A percentile compares a stretch with the other conserved stretches of the same genome.
These are phyloP conservation scores for Ephydatia muelleri DNA, from an alignment of 37 sponge, comb jelly and placozoan species.

Conservation along the genomic window DNA sequence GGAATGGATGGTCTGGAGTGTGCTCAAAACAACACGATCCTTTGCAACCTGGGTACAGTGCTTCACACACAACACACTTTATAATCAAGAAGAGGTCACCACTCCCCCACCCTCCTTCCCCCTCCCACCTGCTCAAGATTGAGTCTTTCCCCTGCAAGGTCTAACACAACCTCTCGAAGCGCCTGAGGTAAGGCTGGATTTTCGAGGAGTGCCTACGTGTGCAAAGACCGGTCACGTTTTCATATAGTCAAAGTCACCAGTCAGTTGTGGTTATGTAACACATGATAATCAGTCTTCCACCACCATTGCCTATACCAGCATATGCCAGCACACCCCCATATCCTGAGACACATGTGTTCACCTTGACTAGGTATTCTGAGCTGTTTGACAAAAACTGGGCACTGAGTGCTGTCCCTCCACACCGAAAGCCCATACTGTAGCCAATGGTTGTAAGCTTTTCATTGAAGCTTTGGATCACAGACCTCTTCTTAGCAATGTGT, in stretches of 20 bases:
- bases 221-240: too few species aligned
- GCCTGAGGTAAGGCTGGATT: constrained; percentile 32
- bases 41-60: not conserved
- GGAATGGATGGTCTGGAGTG: not conserved
- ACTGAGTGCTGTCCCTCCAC: constrained; percentile 17
- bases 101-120: too few species aligned
- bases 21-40: not conserved
- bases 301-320: too few species aligned
- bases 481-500: constrained; percentile 17
- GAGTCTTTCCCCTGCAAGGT: not conserved
- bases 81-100: not conserved
- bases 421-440: not conserved
- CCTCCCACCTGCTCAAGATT: not conserved
- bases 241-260: too few species aligned
- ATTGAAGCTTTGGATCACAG: constrained; percentile 41
- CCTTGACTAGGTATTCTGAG: constrained; percentile 42
- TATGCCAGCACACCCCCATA: too few species aligned
- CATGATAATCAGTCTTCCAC: too few species aligned
- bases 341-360: not conserved
- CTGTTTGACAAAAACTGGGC: constrained; percentile 27
- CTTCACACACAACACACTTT: not conserved
- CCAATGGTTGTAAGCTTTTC: constrained; percentile 20
- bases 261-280: too few species aligned
- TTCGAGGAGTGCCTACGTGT: constrained; percentile 31
- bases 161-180: constrained; percentile 22